phyloP scores from a whole-genome alignment of 2,797 vertebrate species.

The Gallinago stenura region DNA sequence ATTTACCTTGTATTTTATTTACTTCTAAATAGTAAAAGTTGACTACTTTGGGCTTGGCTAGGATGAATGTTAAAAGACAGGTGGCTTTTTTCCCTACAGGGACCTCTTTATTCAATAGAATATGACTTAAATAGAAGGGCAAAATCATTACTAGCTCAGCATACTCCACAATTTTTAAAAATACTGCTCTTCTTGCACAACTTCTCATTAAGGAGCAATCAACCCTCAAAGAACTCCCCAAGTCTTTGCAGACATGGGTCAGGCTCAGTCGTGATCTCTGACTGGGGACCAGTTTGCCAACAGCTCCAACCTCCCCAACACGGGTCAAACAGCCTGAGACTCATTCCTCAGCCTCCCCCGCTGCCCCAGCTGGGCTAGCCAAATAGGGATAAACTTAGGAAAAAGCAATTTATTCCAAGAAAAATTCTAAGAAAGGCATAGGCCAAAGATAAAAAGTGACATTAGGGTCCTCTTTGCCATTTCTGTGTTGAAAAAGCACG shows the following conservation, averaged over 20 bases:
- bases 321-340: not conserved
- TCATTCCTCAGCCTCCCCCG: not conserved
- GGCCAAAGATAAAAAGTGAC: not conserved
- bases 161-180: not conserved
- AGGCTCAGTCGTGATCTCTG: not conserved
- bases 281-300: not conserved
- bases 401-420: not conserved
- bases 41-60: not conserved
- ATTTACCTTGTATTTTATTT: not conserved
- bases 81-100: not conserved
- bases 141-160: not conserved
- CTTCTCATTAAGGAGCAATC: not conserved
- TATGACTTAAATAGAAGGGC: not conserved
- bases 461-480: not conserved
- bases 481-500: not conserved
- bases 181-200: not conserved
- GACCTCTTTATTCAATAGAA: not conserved
- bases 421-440: not conserved
- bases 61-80: not conserved
- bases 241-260: not conserved
- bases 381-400: not conserved
- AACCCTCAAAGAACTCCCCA: fast-evolving
- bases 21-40: not conserved
- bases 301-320: not conserved
- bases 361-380: fast-evolving